Base-by-base conservation (phyloP, 2,797 vertebrate species). In the Carduelis carduelis region DNA sequence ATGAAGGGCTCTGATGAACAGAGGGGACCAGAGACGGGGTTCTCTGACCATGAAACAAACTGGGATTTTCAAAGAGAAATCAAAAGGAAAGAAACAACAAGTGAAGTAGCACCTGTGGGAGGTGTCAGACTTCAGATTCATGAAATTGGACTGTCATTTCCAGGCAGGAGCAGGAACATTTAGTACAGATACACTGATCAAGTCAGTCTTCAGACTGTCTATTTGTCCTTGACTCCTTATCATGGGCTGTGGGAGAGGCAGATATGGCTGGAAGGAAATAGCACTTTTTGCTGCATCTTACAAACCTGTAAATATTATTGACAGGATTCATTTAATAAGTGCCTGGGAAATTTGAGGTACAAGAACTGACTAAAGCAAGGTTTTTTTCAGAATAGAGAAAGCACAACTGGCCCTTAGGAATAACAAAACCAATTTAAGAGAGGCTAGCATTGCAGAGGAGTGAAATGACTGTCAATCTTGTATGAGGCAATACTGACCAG, bases 181-280 rank as follows among this genome's bases (percentile, higher is more conserved):
- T 37, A 24, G 75, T 82, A 57, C 80, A 80, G 93, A 91, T 72
- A n/a, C 35, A 37, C 28, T 77, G 69, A 93, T 61, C 49, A 44
- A 96, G 91, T 44, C 81, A 65, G 47, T 22, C 81, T 74, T 86
- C 70, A 86, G 66, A 47, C 72, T 74, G 43, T 61, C 87, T 91
- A 17, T 87, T 97, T 76, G 93, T 80, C 93, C 96, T 94, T 95
- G 91, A 89, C 74, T 95, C 60, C 89, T 96, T 93, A 94, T 83
- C 69, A 5, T 9, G 26, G 70, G 50, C 74, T 70, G 60, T 8
- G 12, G 52, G 46, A 92, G 39, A 91, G 18, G 52, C 19, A 94
- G 76, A 83, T 81, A 89, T 5, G 6, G 41, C 57, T 93, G 41
- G 43, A 85, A 81, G 61, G 61, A 95, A 92, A 91, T 11, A 28